phyloP scores from a whole-genome alignment of 2,888 invertebrate genomes.

The Notodonta ziczac region DNA sequence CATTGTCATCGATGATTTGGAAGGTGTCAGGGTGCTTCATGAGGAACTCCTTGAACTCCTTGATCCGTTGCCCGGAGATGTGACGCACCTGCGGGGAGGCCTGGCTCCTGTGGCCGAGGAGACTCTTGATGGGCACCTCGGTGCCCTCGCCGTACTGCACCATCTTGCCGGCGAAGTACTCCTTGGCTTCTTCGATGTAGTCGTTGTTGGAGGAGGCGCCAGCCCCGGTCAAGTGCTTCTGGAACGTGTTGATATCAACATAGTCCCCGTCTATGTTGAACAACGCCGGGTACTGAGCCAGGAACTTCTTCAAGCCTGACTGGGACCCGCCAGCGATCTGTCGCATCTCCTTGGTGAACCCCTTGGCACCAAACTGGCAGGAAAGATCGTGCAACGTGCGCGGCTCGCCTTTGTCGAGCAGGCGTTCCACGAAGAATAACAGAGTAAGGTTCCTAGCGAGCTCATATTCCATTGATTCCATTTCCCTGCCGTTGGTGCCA shows the following conservation, averaged over 20 bases:
- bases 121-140: slow-evolving; percentile 98
- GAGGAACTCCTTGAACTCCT: slow-evolving; percentile 96
- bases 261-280: slow-evolving; percentile 97
- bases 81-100: slow-evolving; percentile 98
- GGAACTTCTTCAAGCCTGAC: slow-evolving; percentile 97
- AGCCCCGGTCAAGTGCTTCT: slow-evolving; percentile 84
- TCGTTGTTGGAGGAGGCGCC: slow-evolving; percentile 90
- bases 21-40: slow-evolving; percentile 93
- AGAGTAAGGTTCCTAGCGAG: slow-evolving; percentile 97
- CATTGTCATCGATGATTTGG: slow-evolving; percentile 93
- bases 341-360: slow-evolving; percentile 99
- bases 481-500: slow-evolving; percentile 86
- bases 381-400: slow-evolving; percentile 98
- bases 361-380: slow-evolving; percentile 99
- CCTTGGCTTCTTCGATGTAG: slow-evolving; percentile 98
- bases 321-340: slow-evolving; percentile 98
- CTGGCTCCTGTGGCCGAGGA: slow-evolving; percentile 97
- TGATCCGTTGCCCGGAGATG: slow-evolving; percentile 96
- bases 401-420: slow-evolving; percentile 98
- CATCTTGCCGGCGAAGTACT: slow-evolving; percentile 98
- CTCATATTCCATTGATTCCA: slow-evolving; percentile 98
- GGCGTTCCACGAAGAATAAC: slow-evolving; percentile 98
- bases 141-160: slow-evolving; percentile 97
- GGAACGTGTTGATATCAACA: slow-evolving; percentile 93
- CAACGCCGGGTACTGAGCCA: slow-evolving; percentile 97